Conservation (phyloP, 2,113 vertebrate genomes). For the Mionectes macconnelli region DNA sequence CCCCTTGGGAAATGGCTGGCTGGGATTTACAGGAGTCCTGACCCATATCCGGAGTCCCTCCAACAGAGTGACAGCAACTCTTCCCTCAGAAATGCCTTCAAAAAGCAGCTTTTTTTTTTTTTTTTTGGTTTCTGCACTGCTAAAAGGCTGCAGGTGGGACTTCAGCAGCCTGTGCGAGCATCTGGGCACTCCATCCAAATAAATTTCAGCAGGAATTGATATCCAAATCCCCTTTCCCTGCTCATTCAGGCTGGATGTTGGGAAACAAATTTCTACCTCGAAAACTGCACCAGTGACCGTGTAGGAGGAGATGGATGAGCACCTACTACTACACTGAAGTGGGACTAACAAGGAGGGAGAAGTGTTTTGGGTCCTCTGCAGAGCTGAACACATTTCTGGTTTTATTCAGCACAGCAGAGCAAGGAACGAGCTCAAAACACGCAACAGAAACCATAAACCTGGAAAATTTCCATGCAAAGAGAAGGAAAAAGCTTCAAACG, state of each 20-base stretch:
- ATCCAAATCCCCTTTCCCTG: neutral
- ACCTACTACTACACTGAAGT: neutral
- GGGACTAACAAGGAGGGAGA: neutral
- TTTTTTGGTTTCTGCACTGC: neutral
- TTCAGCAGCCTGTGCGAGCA: neutral
- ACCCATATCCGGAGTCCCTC: neutral
- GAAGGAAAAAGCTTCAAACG: neutral
- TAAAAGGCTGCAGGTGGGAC: neutral
- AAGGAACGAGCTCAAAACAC: neutral
- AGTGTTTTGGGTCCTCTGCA: neutral
- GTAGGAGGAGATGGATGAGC: neutral
- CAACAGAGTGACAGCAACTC: neutral
- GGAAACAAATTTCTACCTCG: neutral
- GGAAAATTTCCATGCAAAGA: neutral
- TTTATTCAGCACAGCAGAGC: neutral
- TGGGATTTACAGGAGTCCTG: neutral
- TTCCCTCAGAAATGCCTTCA: neutral
- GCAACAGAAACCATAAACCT: neutral
- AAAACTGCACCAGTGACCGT: neutral
- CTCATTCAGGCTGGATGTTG: neutral
- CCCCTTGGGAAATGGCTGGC: neutral
- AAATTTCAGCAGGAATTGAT: neutral
- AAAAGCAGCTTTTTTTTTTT: neutral
- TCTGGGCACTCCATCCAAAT: neutral
- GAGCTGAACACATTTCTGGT: neutral